These are phyloP conservation scores for Sphaerolaimus hirsutus DNA, from an alignment of 2,888 invertebrate species.

Conservation along the genomic window DNA sequence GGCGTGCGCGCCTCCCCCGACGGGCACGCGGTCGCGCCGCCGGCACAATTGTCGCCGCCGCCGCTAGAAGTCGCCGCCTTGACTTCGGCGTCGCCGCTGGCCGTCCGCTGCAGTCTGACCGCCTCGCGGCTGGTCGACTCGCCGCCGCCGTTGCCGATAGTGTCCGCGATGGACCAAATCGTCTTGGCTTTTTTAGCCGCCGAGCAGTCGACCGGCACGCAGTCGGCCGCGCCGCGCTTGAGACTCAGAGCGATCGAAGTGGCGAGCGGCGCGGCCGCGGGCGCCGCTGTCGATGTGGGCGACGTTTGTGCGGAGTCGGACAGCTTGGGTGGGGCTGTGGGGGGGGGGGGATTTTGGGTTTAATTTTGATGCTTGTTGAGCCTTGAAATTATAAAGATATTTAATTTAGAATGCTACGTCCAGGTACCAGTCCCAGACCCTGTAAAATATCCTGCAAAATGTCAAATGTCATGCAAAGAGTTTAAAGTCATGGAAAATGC, in stretches of 20 bases:
- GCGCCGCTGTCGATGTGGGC: not conserved
- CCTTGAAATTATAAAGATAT: no score
- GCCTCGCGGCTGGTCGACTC: not conserved
- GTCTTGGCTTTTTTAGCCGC: slow-evolving; percentile 5
- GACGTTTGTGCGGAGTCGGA: no score
- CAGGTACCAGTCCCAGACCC: no score
- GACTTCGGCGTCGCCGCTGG: not conserved
- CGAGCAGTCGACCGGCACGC: not conserved
- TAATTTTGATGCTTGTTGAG: no score
- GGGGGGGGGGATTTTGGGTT: no score
- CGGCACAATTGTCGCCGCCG: not conserved
- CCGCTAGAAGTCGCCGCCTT: not conserved
- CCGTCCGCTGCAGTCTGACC: not conserved
- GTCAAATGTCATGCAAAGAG: no score
- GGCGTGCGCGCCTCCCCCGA: not conserved
- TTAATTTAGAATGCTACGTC: no score
- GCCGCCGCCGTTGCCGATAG: not conserved
- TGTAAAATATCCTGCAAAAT: no score
- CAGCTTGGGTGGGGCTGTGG: no score
- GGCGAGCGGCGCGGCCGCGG: not conserved
- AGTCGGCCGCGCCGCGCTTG: not conserved
- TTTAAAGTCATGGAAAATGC: no score
- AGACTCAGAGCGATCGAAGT: not conserved
- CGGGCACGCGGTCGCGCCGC: not conserved
- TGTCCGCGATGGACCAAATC: slow-evolving; percentile 9